phyloP scores from a whole-genome alignment of 2,888 invertebrate genomes.

The Calephelis perditalis region DNA sequence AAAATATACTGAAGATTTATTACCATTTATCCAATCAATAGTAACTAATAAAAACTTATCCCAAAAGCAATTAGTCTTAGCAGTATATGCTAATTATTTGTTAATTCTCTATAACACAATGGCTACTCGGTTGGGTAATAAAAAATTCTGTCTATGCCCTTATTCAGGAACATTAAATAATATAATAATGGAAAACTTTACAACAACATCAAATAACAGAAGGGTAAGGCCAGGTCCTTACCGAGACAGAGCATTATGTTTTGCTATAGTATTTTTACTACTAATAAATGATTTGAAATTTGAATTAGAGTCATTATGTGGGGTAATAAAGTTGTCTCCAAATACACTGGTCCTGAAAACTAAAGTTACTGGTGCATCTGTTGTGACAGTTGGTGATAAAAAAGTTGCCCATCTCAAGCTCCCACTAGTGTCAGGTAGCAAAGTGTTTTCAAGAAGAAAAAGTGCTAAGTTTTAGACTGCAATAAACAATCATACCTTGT shows the following conservation, averaged over 20 bases:
- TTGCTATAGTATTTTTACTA: conserved; percentile 54
- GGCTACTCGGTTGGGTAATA: conserved; percentile 44
- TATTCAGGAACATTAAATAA: conserved; percentile 52
- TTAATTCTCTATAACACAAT: conserved; percentile 39
- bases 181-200: conserved; percentile 47
- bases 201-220: conserved; percentile 38
- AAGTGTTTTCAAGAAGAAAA: conserved; percentile 15
- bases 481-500: not conserved
- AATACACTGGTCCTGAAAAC: conserved; percentile 45
- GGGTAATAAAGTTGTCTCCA: conserved; percentile 43
- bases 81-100: conserved; percentile 50
- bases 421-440: conserved; percentile 11
- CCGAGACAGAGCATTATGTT: conserved; percentile 59
- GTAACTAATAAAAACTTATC: conserved; percentile 34
- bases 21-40: conserved; percentile 41
- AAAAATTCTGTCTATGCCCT: conserved; percentile 42
- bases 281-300: conserved; percentile 56
- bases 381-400: conserved; percentile 38
- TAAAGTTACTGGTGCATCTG: conserved; percentile 47
- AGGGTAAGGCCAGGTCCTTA: conserved; percentile 45
- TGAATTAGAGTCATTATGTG: conserved; percentile 47
- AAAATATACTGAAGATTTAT: conserved; percentile 40
- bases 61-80: conserved; percentile 39
- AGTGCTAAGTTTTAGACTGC: conserved; percentile 16
- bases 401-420: conserved; percentile 37